Conservation (phyloP, 92 coral and sea anemone genomes). For the Palythoa heliodiscus region DNA sequence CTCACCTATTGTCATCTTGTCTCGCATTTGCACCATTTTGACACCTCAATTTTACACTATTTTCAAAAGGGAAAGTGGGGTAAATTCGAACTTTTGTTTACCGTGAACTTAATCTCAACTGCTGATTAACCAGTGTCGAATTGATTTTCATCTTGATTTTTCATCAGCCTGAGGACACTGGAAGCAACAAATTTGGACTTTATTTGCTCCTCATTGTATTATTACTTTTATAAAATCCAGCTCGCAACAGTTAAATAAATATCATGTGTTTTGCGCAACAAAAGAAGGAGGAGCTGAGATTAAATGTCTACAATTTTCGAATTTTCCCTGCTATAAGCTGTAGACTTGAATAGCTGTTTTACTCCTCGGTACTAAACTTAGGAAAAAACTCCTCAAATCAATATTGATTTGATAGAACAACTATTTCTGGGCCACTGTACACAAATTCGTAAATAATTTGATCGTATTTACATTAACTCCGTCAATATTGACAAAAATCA, state of each 20-base stretch:
- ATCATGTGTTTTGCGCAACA: conserved; percentile 38
- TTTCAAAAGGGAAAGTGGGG: conserved; percentile 77
- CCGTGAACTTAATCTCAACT: conserved; percentile 46
- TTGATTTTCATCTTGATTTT: conserved; percentile 46
- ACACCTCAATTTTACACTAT: conserved; percentile 87
- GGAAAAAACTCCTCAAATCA: neutral
- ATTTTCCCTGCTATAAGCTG: conserved; percentile 32
- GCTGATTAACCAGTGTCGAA: conserved; percentile 44
- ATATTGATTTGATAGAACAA: conserved; percentile 13
- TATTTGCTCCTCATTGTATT: conserved; percentile 27
- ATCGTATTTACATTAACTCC: neutral
- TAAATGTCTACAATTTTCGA: conserved; percentile 49
- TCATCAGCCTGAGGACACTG: neutral
- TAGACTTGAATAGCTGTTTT: conserved; percentile 36
- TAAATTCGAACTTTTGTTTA: conserved; percentile 85
- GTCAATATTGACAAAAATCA: conserved; percentile 43
- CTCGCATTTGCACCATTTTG: conserved; percentile 88
- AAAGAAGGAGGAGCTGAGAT: conserved; percentile 70
- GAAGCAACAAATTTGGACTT: conserved; percentile 23
- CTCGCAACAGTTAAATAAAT: conserved; percentile 43
- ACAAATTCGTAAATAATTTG: conserved; percentile 17
- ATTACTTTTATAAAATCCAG: conserved; percentile 17
- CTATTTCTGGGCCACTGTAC: neutral
- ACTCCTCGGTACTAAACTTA: conserved; percentile 11
- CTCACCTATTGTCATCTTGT: conserved; percentile 79